phyloP scores from a whole-genome alignment of 2,113 vertebrate species.

The Castor canadensis region DNA sequence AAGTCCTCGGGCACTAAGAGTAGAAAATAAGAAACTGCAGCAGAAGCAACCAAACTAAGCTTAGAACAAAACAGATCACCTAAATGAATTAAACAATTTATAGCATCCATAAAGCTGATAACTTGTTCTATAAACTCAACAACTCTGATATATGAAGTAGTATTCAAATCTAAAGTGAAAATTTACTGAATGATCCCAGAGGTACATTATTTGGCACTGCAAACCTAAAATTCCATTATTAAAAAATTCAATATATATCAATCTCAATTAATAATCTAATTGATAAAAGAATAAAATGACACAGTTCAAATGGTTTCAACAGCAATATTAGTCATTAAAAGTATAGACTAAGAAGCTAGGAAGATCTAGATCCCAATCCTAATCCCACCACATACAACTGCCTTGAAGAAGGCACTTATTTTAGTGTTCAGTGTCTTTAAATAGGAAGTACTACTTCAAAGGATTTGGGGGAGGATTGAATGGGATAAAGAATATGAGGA shows the following conservation, averaged over 20 bases:
- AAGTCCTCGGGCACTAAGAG: background rate
- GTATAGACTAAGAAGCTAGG: background rate
- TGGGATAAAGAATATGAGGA: background rate
- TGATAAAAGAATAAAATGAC: background rate
- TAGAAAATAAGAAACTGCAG: slow-evolving; percentile 7
- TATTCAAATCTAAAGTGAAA: background rate
- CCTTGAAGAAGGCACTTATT: background rate
- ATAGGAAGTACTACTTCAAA: background rate
- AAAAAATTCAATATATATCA: background rate
- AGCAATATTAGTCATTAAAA: background rate
- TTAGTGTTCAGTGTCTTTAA: background rate
- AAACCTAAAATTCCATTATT: background rate
- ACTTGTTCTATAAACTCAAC: background rate
- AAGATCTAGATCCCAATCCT: background rate
- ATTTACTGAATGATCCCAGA: background rate
- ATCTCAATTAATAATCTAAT: background rate
- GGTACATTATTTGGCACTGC: background rate
- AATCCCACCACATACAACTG: background rate
- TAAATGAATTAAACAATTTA: background rate
- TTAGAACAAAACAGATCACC: background rate
- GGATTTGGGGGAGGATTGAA: background rate
- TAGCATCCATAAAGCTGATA: background rate
- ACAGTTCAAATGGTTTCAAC: background rate
- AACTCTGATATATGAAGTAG: background rate
- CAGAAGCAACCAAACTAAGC: background rate